A percentile compares a stretch with the other conserved stretches of the same genome.
Conservation (phyloP, 2,888 invertebrate genomes). For the Caenorhabditis drosophilae region DNA sequence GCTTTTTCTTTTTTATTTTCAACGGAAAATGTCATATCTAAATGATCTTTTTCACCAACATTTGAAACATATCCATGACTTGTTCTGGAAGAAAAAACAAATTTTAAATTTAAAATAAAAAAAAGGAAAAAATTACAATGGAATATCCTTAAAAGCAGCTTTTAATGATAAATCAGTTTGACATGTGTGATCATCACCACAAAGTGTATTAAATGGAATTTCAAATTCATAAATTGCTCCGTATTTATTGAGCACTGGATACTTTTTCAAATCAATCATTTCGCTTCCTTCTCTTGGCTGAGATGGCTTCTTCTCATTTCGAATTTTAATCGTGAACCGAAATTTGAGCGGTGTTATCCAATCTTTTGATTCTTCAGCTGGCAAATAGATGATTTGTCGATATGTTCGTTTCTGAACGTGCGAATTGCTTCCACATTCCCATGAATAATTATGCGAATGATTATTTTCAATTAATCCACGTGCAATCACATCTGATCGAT, state of each 20-base stretch:
- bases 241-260: conserved; percentile 62
- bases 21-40: conserved; percentile 69
- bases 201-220: conserved; percentile 71
- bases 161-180: conserved; percentile 68
- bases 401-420: conserved; percentile 38
- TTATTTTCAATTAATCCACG: conserved; percentile 53
- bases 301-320: conserved; percentile 43
- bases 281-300: conserved; percentile 39
- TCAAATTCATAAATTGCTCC: conserved; percentile 57
- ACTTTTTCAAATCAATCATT: conserved; percentile 50
- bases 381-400: conserved; percentile 54
- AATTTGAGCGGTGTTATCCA: conserved; percentile 71
- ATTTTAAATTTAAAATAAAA: not conserved
- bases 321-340: conserved; percentile 60
- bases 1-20: conserved; percentile 70
- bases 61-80: conserved; percentile 67
- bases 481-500: conserved; percentile 44
- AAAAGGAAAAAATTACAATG: conserved; percentile 24
- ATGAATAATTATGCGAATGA: conserved; percentile 45
- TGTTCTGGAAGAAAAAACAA: conserved; percentile 34
- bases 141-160: conserved; percentile 50
- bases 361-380: conserved; percentile 65
- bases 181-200: conserved; percentile 71
- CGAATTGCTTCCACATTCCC: conserved; percentile 65
- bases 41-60: conserved; percentile 67